Conservation (phyloP, 2,113 vertebrate species). For the Xyliphius kryptos region DNA sequence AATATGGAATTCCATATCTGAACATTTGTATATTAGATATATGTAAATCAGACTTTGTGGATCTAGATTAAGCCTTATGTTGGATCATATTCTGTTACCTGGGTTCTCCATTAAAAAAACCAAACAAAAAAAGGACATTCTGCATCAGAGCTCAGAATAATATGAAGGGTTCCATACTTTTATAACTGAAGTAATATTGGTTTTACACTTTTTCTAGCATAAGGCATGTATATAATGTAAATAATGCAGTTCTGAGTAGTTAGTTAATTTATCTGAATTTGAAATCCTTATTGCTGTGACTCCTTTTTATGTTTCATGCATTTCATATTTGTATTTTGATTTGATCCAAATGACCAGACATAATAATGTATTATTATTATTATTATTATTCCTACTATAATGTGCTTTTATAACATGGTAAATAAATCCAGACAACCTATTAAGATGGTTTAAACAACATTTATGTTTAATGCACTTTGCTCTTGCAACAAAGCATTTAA, state of each 20-base stretch:
- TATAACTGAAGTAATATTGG: constrained; percentile 33
- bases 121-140: background rate
- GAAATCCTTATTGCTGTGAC: constrained; percentile 27
- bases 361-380: no score
- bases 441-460: constrained; percentile 55
- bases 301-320: constrained; percentile 31
- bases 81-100: background rate
- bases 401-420: constrained; percentile 46
- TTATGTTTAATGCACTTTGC: constrained; percentile 73
- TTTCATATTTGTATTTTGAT: constrained; percentile 27
- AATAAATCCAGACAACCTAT: no score
- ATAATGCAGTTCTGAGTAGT: constrained; percentile 44
- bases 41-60: constrained; percentile 42
- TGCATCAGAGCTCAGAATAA: constrained; percentile 39
- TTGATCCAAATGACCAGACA: no score
- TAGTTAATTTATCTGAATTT: constrained; percentile 38
- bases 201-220: constrained; percentile 40
- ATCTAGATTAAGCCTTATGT: background rate
- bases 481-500: constrained; percentile 62
- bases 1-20: constrained; percentile 63
- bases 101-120: background rate
- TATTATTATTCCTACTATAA: constrained; percentile 58
- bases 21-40: constrained; percentile 66
- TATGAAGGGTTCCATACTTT: constrained; percentile 58
- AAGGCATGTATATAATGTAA: constrained; percentile 65